Evolutionary conservation across 2,888 invertebrate genomes (phyloP).

Genomic region (Anthophora plumipes): DNA sequence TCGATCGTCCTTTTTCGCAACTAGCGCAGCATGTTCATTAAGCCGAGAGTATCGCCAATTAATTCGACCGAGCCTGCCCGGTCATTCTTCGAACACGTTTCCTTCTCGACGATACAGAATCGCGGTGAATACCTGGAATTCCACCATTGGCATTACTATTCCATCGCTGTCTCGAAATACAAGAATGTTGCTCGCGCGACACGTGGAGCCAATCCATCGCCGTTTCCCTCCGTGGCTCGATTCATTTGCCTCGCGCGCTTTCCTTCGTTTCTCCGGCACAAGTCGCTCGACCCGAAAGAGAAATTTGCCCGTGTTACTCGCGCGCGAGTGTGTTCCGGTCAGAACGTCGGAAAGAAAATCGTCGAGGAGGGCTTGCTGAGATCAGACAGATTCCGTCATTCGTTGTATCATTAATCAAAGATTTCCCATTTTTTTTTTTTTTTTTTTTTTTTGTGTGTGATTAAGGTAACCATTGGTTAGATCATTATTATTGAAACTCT

Average conservation of each 20-base stretch:
- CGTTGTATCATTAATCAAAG: background rate
- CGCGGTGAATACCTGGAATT: slow-evolving; percentile 35
- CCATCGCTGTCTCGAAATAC: slow-evolving; percentile 38
- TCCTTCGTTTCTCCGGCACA: slow-evolving; percentile 24
- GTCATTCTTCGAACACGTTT: slow-evolving; percentile 44
- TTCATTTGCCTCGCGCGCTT: slow-evolving; percentile 49
- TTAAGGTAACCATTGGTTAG: too few relatives aligned
- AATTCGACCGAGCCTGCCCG: slow-evolving; percentile 32
- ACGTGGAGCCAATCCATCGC: slow-evolving; percentile 45
- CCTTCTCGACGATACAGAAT: slow-evolving; percentile 24
- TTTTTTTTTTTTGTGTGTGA: too few relatives aligned
- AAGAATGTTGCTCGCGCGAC: slow-evolving; percentile 54
- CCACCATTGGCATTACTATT: slow-evolving; percentile 31
- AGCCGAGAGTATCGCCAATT: slow-evolving; percentile 35
- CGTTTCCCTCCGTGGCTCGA: slow-evolving; percentile 24
- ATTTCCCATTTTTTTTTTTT: background rate
- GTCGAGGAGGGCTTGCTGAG: background rate
- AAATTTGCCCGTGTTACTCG: slow-evolving; percentile 19
- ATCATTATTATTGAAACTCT: background rate
- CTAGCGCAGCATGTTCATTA: slow-evolving; percentile 1
- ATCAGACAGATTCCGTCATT: background rate
- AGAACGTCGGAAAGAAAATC: slow-evolving; percentile 1
- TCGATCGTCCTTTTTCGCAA: slow-evolving; percentile 15
- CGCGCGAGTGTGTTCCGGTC: background rate
- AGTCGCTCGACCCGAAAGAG: slow-evolving; percentile 13